These are phyloP conservation scores for Lasioglossum baleicum DNA, from an alignment of 1,140 invertebrate genomes.

Conservation along the genomic window DNA sequence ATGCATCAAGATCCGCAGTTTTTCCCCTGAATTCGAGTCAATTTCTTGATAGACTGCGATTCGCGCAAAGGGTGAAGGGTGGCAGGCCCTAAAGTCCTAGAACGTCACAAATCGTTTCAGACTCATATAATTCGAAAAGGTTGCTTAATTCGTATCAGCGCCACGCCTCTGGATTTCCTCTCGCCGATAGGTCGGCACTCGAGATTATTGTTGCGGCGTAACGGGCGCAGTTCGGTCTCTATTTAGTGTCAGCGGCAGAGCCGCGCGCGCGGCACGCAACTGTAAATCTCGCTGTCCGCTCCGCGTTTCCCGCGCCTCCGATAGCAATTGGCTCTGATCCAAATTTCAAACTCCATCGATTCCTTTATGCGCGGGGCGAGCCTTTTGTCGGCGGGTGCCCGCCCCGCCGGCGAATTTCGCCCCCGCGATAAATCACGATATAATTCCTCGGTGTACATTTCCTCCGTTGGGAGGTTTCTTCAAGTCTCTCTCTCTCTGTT, in stretches of 20 bases:
- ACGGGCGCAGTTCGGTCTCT: slow-evolving; percentile 5
- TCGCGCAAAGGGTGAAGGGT: no score
- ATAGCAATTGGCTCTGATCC: slow-evolving; percentile 37
- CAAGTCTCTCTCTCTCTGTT: not conserved
- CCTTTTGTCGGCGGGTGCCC: slow-evolving; percentile 12
- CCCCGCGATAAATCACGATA: slow-evolving; percentile 24
- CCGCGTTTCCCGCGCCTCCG: slow-evolving; percentile 16
- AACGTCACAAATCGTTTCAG: no score
- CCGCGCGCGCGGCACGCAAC: not conserved
- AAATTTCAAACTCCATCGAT: slow-evolving; percentile 52
- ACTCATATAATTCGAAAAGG: no score
- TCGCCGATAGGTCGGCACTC: no score
- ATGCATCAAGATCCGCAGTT: no score
- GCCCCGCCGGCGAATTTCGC: not conserved
- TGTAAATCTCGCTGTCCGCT: slow-evolving; percentile 27
- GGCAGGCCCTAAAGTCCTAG: no score
- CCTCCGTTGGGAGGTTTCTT: not conserved
- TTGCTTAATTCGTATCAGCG: no score
- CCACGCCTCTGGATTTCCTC: no score
- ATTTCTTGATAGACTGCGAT: no score
- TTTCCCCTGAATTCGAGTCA: no score
- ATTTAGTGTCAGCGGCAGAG: slow-evolving; percentile 5
- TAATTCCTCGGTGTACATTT: slow-evolving; percentile 16
- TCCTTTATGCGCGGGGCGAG: slow-evolving; percentile 28
- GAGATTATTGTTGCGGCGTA: no score